Conservation (phyloP, 1,140 invertebrate species). For the Drosophila navojoa region DNA sequence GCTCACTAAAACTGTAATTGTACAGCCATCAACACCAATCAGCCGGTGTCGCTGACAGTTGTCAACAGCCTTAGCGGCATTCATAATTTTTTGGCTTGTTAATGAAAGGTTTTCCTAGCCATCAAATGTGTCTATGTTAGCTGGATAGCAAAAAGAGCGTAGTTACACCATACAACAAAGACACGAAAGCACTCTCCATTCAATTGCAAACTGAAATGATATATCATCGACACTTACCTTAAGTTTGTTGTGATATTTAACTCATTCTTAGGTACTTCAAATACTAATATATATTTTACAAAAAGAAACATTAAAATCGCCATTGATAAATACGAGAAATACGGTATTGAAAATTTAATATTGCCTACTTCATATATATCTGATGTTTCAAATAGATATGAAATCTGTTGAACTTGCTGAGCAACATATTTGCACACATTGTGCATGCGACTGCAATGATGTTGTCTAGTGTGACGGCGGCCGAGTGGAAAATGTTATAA, state of each 20-base stretch:
- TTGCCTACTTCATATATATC: no score
- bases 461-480: constrained; percentile 6
- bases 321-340: no score
- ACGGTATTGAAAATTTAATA: no score
- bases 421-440: neutral
- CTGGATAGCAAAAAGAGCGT: constrained; percentile 9
- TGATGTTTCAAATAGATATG: no score
- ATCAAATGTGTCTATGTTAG: constrained; percentile 4
- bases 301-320: no score
- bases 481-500: constrained; percentile 51
- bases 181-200: neutral
- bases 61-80: constrained; percentile 54
- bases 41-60: constrained; percentile 48
- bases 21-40: constrained; percentile 43
- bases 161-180: constrained; percentile 35
- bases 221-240: no score
- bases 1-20: constrained; percentile 31
- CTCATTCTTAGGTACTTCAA: no score
- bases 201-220: no score
- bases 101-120: constrained; percentile 61
- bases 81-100: constrained; percentile 65
- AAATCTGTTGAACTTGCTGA: no score
- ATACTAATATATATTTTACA: no score
- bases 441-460: neutral
- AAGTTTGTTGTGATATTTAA: no score